Evolutionary conservation across 2,113 vertebrate species (phyloP), one percentile per base, ranked within the genome.

Genomic region (Parus major): DNA sequence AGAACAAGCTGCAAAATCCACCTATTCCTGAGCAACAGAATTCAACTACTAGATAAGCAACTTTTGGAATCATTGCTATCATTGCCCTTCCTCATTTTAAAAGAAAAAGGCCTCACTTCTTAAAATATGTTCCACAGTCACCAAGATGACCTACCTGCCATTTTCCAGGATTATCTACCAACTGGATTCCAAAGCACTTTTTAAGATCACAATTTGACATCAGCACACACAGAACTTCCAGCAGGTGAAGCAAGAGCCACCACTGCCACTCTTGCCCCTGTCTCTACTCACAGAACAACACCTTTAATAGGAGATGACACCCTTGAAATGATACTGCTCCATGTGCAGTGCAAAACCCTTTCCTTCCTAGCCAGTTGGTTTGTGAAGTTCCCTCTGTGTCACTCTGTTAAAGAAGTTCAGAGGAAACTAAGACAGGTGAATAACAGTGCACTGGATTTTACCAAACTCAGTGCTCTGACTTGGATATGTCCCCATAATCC

Each of bases 201-300:
- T 66, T 27, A 70, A 86, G 44, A 57, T 11, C 44, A 31, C 3
- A 35, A 49, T 17, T 75, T 0, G 1, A 59, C 41, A 70, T 42
- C 49, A 57, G 25, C 42, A 46, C 6, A 52, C 0, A 0, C 29
- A 77, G 63, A 28, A 80, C 33, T 71, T 77, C 27, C 0, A 0
- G 56, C 28, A 61, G 44, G 39, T 13, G 5, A 64, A 86, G 44
- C 28, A 71, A 53, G 19, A 79, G 21, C 12, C 39, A 60, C 33
- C 50, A 28, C 10, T 50, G 68, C 46, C 25, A 18, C 52, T 47
- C 44, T 33, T 0, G 2, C 11, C 65, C 53, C 28, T 6, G 21
- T 36, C 31, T 15, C 15, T 36, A 20, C 41, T 53, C 63, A 82
- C 2, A 76, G n/a, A 85, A 66, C 7, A 22, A 64, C 7, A 22